Conservation (phyloP, 2,113 vertebrate genomes). For the Hassar affinis region DNA sequence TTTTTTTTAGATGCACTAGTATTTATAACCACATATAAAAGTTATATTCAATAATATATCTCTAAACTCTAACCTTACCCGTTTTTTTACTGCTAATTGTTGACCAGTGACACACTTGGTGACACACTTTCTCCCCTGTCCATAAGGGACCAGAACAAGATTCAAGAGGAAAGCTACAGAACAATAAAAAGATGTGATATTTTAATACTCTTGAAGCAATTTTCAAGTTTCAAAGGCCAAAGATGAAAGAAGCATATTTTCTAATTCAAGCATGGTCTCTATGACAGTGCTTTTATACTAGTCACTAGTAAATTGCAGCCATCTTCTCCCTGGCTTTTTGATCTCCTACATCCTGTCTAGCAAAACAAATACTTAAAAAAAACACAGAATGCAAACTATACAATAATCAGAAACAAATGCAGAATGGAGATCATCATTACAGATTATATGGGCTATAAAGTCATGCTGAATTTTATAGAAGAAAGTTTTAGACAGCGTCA, state of each 20-base stretch:
- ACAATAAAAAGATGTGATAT: conserved; percentile 23
- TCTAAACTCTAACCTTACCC: background rate
- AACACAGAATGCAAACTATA: background rate
- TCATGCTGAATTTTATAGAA: background rate
- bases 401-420: background rate
- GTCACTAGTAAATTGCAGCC: conserved; percentile 5
- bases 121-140: background rate
- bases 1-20: too few relatives aligned
- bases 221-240: conserved; percentile 17
- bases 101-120: background rate
- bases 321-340: conserved; percentile 11
- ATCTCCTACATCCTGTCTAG: conserved; percentile 15
- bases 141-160: background rate
- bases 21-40: background rate
- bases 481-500: background rate
- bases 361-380: background rate
- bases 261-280: conserved; percentile 6
- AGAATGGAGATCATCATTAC: background rate
- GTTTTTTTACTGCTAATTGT: background rate
- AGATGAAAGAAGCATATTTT: conserved; percentile 43
- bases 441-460: background rate
- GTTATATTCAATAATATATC: background rate
- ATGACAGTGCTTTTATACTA: conserved; percentile 29
- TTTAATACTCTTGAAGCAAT: conserved; percentile 3
- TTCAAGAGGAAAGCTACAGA: background rate